Conservation (phyloP, 1,140 invertebrate species). For the Diuraphis noxia region DNA sequence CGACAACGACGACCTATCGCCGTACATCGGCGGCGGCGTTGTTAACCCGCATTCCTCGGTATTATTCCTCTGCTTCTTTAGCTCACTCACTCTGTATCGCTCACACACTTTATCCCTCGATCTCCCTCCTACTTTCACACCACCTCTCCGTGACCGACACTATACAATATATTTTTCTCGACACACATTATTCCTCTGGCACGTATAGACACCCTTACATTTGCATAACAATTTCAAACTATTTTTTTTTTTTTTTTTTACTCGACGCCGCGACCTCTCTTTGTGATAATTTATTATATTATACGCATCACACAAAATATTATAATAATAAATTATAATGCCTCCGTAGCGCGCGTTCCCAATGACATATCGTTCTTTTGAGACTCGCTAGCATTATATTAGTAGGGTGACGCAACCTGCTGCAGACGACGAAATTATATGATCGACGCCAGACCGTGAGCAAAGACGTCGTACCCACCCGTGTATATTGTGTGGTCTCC, state of each 20-base stretch:
- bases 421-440: background rate
- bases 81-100: background rate
- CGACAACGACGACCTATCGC: background rate
- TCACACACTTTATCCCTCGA: background rate
- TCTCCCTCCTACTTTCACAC: background rate
- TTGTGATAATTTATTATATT: background rate
- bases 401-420: background rate
- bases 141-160: background rate
- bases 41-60: constrained; percentile 41
- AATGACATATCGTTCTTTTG: background rate
- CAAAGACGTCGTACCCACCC: no score
- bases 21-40: background rate
- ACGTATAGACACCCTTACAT: constrained; percentile 4
- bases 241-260: background rate
- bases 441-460: background rate
- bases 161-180: background rate
- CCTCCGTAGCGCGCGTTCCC: no score
- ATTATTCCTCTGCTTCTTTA: background rate
- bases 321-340: background rate
- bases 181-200: background rate
- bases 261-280: background rate
- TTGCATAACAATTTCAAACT: constrained; percentile 46
- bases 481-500: no score
- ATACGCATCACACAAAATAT: background rate
- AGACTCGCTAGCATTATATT: no score